Evolutionary conservation across 1,140 invertebrate genomes (phyloP), one percentile per base, ranked within the genome.

Genomic region (Palaemon carinicauda): DNA sequence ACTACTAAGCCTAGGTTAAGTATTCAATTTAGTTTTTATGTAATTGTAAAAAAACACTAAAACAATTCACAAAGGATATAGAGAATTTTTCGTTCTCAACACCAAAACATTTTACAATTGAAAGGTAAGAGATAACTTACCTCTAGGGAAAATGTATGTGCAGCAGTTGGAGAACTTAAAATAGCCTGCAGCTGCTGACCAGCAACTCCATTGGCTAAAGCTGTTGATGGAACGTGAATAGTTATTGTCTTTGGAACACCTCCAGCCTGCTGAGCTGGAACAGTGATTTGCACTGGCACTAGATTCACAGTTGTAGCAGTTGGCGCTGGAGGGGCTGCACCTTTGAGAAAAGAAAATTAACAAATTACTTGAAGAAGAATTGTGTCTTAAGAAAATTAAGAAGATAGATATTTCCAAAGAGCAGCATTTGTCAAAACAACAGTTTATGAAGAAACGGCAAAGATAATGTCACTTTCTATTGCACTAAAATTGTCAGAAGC

Each of bases 71-170:
- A n/a, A n/a, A n/a, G n/a, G n/a, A n/a, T n/a, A n/a, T n/a, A n/a
- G n/a, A n/a, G n/a, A n/a, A n/a, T n/a, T n/a, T n/a, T n/a, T n/a
- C n/a, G n/a, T n/a, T n/a, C n/a, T n/a, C n/a, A 65, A 65, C n/a
- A 4, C 4, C 4, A 12, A n/a, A 65, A 27, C n/a, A 17, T 5
- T 19, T 41, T 3, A 75, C 29, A 75, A 31, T 17, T 15, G n/a
- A 50, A 31, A 31, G 29, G 29, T 7, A 50, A n/a, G n/a, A n/a
- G 14, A 19, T 1, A 65, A 4, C 27, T 74, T 75, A 89, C 94
- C 33, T 96, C 96, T 87, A 97, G 93, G 89, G 94, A 94, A 93
- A 97, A 96, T 69, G 96, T 96, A 0, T 95, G 96, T 90, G 96
- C 95, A 88, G 97, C 96, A 51, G 96, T 94, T 33, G 96, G 95